A percentile compares a stretch with the other conserved stretches of the same genome.
phyloP scores from a whole-genome alignment of 1,140 invertebrate genomes.

The Yoshiicerus persimilis region DNA sequence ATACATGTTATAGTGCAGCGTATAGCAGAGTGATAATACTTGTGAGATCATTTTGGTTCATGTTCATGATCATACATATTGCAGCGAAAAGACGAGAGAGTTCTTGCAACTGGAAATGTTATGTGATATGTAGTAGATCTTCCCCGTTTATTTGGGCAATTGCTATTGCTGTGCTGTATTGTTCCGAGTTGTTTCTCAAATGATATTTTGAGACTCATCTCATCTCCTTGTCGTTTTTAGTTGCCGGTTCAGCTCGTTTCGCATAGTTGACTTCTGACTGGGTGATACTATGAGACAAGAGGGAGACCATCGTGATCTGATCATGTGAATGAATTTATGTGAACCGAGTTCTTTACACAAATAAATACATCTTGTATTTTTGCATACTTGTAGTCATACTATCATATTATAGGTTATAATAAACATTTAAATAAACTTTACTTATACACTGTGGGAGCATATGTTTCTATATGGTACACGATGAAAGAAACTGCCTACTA shows the following conservation, averaged over 20 bases:
- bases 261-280: background rate
- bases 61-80: background rate
- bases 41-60: background rate
- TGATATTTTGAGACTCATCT: background rate
- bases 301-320: background rate
- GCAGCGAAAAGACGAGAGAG: background rate
- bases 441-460: background rate
- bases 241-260: background rate
- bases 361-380: background rate
- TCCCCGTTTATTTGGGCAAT: background rate
- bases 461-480: too few species aligned
- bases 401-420: background rate
- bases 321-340: background rate
- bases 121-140: background rate
- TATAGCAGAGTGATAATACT: background rate
- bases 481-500: too few species aligned
- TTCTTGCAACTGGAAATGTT: background rate
- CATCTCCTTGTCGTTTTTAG: background rate
- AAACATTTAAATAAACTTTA: background rate
- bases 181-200: background rate
- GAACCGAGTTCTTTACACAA: background rate
- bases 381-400: background rate
- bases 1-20: background rate
- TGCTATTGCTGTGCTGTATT: background rate
- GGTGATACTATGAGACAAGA: background rate